Conservation (phyloP, 2,888 invertebrate genomes). For the Microctonus aethiopoides region DNA sequence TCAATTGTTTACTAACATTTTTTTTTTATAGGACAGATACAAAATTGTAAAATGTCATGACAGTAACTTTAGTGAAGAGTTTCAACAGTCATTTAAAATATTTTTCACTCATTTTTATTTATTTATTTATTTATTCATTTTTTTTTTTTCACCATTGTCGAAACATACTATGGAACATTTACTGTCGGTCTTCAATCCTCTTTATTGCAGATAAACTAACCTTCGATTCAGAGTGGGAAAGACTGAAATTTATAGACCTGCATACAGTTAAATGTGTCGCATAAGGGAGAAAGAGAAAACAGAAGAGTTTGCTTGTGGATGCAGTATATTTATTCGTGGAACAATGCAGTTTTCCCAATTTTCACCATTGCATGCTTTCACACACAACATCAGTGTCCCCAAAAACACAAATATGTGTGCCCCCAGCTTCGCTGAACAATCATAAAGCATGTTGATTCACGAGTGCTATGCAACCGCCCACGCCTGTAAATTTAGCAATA, state of each 20-base stretch:
- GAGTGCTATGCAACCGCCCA: constrained; percentile 29
- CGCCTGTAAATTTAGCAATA: constrained; percentile 52
- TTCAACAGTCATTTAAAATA: background rate
- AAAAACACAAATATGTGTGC: background rate
- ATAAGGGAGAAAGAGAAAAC: background rate
- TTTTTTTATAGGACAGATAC: too few relatives aligned
- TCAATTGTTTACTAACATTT: background rate
- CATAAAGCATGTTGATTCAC: constrained; percentile 60
- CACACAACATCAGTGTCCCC: background rate
- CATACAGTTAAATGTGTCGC: constrained; percentile 38
- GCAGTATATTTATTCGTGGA: constrained; percentile 39
- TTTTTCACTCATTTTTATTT: too few relatives aligned
- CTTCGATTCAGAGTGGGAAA: constrained; percentile 39
- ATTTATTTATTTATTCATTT: background rate
- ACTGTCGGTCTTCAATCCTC: background rate
- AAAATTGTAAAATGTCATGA: too few relatives aligned
- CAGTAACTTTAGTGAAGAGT: background rate
- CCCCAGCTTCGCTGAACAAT: constrained; percentile 49
- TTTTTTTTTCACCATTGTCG: background rate
- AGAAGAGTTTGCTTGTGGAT: background rate
- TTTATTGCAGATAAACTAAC: constrained; percentile 37
- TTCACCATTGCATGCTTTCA: constrained; percentile 46
- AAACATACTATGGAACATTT: background rate
- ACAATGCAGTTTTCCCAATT: constrained; percentile 60
- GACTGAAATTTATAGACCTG: constrained; percentile 44